Base-by-base conservation (phyloP, 2,888 invertebrate genomes). In the Drosophila rubida region DNA sequence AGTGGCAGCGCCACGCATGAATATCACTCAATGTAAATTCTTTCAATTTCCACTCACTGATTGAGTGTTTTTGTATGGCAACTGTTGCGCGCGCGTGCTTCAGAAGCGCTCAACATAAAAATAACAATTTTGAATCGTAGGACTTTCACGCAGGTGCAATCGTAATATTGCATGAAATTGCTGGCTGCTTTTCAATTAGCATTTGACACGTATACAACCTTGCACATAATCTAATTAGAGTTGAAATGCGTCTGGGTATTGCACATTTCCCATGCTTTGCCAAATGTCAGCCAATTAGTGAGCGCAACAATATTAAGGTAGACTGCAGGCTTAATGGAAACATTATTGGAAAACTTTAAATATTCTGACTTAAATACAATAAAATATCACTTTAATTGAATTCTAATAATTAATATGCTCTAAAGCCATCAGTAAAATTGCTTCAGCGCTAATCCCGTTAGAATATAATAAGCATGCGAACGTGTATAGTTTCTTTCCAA, bases 21-120 rank as follows among this genome's bases (percentile, higher is more conserved):
- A 13, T 57, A 45, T 1, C 14, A 41, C 51, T 53, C 42, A 57
- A 60, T n/a, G 8, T 30, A 5, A 8, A 4, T 11, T 7, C 37
- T n/a, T 9, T 27, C 9, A 14, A 50, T 1, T 42, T 58, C 0
- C 70, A 66, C 70, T 72, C 73, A 60, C 60, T 11, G 5, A n/a
- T 53, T 71, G 55, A 71, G 73, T 25, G 44, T 1, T 53, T 49
- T 45, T 41, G 39, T n/a, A n/a, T 23, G 16, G 22, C 8, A 14
- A 16, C 6, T 22, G 35, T 3, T 32, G 30, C 48, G 57, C 57
- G 70, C 51, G 51, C 64, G 42, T 35, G 48, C 27, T 39, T 27
- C 32, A 13, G 7, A 16, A 50, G 32, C 22, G 8, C 13, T 11
- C 3, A 37, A 27, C 23, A 9, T 6, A 11, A 25, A 49, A 9